Base-by-base conservation (phyloP, 2,113 vertebrate species). In the Dinomys branickii region DNA sequence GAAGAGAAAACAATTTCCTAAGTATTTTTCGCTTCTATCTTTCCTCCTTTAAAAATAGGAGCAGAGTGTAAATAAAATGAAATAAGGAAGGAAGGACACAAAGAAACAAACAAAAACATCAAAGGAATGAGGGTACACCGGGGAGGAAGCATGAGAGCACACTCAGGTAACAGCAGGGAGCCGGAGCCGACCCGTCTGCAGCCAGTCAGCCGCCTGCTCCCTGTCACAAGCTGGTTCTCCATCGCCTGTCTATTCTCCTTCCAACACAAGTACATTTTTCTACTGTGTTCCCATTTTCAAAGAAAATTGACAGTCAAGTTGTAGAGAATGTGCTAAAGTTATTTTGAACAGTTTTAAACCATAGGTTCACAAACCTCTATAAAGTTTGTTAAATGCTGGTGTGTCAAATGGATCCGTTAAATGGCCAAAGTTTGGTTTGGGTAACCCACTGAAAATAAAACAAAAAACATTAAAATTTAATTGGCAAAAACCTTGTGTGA, bases 401-500 rank as follows among this genome's bases (percentile, higher is more conserved):
- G 99, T 99, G 95, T 99, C 99, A 50, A 99, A 99, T 54, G 99
- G 99, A 96, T 99, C 98, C 97, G 99, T 99, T 95, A 99, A 98
- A 85, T 99, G 98, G 91, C 99, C 99, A 97, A 99, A 99, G 98
- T 99, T 99, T 41, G 99, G 99, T 92, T 94, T 98, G 86, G 99
- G 98, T 95, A 99, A 98, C 82, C 98, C 98, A 97, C 99, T 99
- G 33, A 81, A 98, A 97, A 96, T 93, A 94, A 98, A 98, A 98
- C 97, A 97, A 44, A 92, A 50, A 94, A 97, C 17, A 96, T 96
- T 95, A 95, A 92, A 88, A 96, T 97, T 95, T 92, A 96, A 95
- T 96, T 95, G 81, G 87, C 92, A 97, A 97, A 96, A 90, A 75
- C 47, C 87, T 97, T 94, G 93, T 94, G 75, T 52, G 73, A 96